A percentile compares a stretch with the other conserved stretches of the same genome.
Conservation (phyloP, 2,113 vertebrate species). For the Diadophis punctatus region DNA sequence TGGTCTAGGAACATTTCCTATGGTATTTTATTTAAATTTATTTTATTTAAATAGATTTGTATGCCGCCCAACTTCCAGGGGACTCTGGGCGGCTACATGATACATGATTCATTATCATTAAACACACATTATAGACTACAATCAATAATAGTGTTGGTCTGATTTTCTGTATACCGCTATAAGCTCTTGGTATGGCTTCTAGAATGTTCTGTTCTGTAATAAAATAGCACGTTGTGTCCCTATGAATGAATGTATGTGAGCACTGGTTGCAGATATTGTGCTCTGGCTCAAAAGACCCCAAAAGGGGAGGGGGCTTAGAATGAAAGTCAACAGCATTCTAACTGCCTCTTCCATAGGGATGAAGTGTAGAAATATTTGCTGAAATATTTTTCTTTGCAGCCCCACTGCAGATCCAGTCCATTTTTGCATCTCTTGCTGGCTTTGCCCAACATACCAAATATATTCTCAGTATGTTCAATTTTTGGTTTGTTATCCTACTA, state of each 20-base stretch:
- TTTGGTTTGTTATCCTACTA: background rate
- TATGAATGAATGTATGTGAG: background rate
- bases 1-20: background rate
- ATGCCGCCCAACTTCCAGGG: no score
- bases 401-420: background rate
- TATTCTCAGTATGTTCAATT: background rate
- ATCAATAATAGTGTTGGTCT: background rate
- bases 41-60: no score
- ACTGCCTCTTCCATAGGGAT: background rate
- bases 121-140: background rate
- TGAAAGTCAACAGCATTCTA: background rate
- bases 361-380: background rate
- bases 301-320: background rate
- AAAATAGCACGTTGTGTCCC: background rate
- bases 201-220: background rate
- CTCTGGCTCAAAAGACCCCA: background rate
- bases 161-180: background rate
- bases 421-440: background rate
- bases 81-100: no score
- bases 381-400: background rate
- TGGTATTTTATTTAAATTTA: no score
- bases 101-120: background rate
- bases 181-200: background rate
- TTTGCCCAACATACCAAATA: background rate
- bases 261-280: background rate